Conservation (phyloP, 2,113 vertebrate species). For the Pavo muticus region DNA sequence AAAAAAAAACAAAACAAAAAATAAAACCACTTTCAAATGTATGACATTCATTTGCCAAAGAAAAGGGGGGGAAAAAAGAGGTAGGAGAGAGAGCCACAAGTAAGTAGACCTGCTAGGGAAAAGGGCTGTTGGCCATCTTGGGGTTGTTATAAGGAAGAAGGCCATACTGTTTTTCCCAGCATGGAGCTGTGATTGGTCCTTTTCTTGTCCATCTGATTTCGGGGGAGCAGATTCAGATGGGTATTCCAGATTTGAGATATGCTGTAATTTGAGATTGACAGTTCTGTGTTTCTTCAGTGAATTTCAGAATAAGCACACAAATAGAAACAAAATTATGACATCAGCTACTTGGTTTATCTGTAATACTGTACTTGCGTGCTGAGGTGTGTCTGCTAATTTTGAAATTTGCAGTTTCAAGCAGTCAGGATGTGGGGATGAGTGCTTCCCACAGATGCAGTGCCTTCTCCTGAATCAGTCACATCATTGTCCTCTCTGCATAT, state of each 20-base stretch:
- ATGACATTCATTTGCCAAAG: neutral
- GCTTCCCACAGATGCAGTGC: neutral
- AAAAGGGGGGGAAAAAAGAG: no score
- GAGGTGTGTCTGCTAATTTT: neutral
- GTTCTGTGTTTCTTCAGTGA: neutral
- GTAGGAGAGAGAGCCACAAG: neutral
- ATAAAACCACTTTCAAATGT: neutral
- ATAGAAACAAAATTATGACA: neutral
- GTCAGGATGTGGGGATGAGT: neutral
- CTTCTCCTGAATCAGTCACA: neutral
- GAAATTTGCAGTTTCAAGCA: neutral
- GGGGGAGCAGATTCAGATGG: neutral
- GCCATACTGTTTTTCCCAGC: neutral
- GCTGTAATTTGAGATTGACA: neutral
- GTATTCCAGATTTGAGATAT: neutral
- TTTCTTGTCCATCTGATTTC: neutral
- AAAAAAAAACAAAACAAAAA: accelerated
- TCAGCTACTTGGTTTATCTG: neutral
- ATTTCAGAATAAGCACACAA: neutral
- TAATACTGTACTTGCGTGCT: neutral
- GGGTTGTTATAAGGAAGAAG: neutral
- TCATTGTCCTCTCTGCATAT: neutral
- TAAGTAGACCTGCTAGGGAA: neutral
- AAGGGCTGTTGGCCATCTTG: neutral
- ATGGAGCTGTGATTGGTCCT: neutral